Evolutionary conservation across 2,797 vertebrate genomes (phyloP), one percentile per base, ranked within the genome.

Genomic region (Takifugu rubripes): DNA sequence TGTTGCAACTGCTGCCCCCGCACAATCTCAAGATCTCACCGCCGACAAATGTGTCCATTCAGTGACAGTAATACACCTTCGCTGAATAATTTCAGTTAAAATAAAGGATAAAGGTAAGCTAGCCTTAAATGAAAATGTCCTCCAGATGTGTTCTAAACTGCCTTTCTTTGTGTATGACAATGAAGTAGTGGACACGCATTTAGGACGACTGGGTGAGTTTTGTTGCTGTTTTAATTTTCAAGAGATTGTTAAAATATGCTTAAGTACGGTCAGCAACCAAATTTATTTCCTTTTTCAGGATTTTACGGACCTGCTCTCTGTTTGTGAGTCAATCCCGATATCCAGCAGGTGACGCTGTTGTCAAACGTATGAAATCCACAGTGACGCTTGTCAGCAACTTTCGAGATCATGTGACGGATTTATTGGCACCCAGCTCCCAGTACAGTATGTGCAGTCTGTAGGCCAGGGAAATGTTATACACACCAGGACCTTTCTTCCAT

Each of bases 311-410:
- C 51, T 53, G 17, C 8, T 25, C 8, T 25, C 25, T 4, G 25
- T 27, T 26, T 59, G 5, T 14, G 50, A 25, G 10, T 49, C 11
- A 6, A 11, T 5, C 1, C 15, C 17, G 56, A 31, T 15, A 9
- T 57, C 70, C 88, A 85, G 66, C 40, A 82, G 90, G 81, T 68
- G 87, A 82, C 85, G 87, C 74, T 82, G 54, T 88, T 84, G 70
- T 57, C 72, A 62, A 70, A 87, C 61, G 59, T 29, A 74, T 79
- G 2, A 64, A 80, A 50, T 47, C 50, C 16, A 21, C 12, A 42
- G 17, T 43, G 0, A 11, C 6, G 5, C 42, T 48, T 25, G 14
- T 43, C 57, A 15, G 5, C 24, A 27, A 6, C 56, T 29, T 5
- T 49, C 43, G 12, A 50, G 51, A 64, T 25, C 44, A 46, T 21